phyloP scores from a whole-genome alignment of 2,113 vertebrate genomes.

The Entomyzon cyanotis region DNA sequence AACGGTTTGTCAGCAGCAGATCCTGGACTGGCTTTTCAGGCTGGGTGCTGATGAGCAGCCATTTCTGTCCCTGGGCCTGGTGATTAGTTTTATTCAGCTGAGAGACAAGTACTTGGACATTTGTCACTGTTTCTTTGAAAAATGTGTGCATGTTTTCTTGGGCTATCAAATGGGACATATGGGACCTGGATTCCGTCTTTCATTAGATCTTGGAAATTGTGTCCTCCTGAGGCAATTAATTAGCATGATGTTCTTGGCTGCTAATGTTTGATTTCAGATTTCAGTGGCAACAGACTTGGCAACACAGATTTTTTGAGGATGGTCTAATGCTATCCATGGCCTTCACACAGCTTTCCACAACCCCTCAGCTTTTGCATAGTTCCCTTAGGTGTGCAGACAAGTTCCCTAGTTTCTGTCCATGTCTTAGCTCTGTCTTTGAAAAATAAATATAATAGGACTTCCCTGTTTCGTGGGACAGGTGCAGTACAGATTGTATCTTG shows the following conservation, averaged over 20 bases:
- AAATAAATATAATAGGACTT: neutral
- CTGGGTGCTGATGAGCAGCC: neutral
- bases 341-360: neutral
- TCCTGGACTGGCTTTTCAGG: neutral
- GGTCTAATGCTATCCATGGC: neutral
- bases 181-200: slow-evolving; percentile 10
- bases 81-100: neutral
- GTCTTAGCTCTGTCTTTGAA: neutral
- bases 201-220: slow-evolving; percentile 33
- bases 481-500: neutral
- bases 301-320: neutral
- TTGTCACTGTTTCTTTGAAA: slow-evolving; percentile 21
- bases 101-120: neutral
- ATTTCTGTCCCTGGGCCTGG: neutral
- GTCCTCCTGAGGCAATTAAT: slow-evolving; percentile 37
- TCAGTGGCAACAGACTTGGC: slow-evolving; percentile 27
- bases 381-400: neutral
- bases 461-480: neutral
- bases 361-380: neutral
- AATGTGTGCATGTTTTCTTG: neutral
- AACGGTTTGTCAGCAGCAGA: neutral
- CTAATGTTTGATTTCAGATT: slow-evolving; percentile 51
- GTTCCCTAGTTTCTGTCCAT: neutral
- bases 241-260: slow-evolving; percentile 42
- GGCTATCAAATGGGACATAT: slow-evolving; percentile 23